A percentile compares a stretch with the other conserved stretches of the same genome.
These are phyloP conservation scores for Macrotrachela quadricornifera DNA, from an alignment of 1,140 invertebrate species.

Conservation along the genomic window DNA sequence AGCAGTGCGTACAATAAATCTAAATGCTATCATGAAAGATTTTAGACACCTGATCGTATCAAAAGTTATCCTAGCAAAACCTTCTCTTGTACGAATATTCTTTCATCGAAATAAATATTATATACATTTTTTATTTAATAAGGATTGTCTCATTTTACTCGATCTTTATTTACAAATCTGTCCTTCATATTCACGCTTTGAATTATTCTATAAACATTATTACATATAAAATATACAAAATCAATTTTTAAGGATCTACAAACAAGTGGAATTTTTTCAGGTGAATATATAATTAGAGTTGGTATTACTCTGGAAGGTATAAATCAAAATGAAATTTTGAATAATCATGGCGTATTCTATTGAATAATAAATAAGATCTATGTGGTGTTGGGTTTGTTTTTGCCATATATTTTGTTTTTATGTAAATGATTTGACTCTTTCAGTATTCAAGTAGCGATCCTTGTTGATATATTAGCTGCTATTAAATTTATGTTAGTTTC, in stretches of 20 bases:
- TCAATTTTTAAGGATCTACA: slow-evolving; percentile 54
- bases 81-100: slow-evolving; percentile 34
- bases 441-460: no score
- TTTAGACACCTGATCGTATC: slow-evolving; percentile 45
- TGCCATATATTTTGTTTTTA: no score
- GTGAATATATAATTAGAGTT: slow-evolving; percentile 59
- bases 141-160: slow-evolving; percentile 56
- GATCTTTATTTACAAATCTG: slow-evolving; percentile 63
- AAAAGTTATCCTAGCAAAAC: slow-evolving; percentile 50
- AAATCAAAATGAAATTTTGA: slow-evolving; percentile 71
- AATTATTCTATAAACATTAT: slow-evolving; percentile 68
- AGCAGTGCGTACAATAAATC: slow-evolving; percentile 46
- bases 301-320: slow-evolving; percentile 69
- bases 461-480: no score
- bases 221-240: slow-evolving; percentile 91
- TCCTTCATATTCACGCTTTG: slow-evolving; percentile 49
- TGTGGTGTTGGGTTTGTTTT: no score
- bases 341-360: slow-evolving; percentile 41
- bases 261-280: slow-evolving; percentile 37
- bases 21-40: slow-evolving; percentile 42
- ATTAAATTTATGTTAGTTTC: slow-evolving; percentile 43
- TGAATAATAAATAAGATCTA: no score
- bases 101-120: no score
- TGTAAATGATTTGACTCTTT: no score
- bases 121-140: neutral